A percentile compares a stretch with the other conserved stretches of the same genome.
phyloP scores from a whole-genome alignment of 2,888 invertebrate species.

The Chydorus sphaericus region DNA sequence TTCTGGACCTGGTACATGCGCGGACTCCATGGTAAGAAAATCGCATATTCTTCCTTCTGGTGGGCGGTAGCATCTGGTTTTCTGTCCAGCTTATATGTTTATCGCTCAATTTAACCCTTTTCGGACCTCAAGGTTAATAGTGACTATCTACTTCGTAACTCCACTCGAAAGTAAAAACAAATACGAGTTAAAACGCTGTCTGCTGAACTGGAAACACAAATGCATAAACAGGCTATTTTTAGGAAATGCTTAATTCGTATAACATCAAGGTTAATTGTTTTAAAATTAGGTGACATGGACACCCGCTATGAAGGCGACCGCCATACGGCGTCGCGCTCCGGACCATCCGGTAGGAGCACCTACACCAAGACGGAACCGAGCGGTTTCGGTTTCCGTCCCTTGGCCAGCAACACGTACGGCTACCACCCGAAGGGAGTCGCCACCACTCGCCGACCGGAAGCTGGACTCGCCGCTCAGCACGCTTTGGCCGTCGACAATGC shows the following conservation, averaged over 20 bases:
- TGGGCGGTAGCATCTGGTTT: too few relatives aligned
- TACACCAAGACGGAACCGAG: not conserved
- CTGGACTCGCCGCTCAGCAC: not conserved
- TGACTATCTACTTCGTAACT: not conserved
- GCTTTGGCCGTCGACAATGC: not conserved
- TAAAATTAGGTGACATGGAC: constrained; percentile 13
- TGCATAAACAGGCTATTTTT: too few relatives aligned
- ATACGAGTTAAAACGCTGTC: not conserved
- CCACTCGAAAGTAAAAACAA: not conserved
- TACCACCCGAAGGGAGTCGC: constrained; percentile 12
- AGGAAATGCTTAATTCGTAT: too few relatives aligned
- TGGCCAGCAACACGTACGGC: constrained; percentile 11
- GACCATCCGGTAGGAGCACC: not conserved
- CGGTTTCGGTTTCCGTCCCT: constrained; percentile 7
- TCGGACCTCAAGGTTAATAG: not conserved
- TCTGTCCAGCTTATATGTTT: too few relatives aligned
- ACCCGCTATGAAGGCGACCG: constrained; percentile 12
- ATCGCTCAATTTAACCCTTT: too few relatives aligned
- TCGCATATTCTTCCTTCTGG: too few relatives aligned
- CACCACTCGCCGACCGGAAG: not conserved
- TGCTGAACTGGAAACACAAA: too few relatives aligned
- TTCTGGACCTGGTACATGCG: constrained; percentile 15
- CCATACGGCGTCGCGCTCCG: not conserved
- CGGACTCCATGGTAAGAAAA: constrained; percentile 13
- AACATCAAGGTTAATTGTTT: too few relatives aligned